Base-by-base conservation (phyloP, 2,797 vertebrate genomes). In the Tokudaia muenninki region DNA sequence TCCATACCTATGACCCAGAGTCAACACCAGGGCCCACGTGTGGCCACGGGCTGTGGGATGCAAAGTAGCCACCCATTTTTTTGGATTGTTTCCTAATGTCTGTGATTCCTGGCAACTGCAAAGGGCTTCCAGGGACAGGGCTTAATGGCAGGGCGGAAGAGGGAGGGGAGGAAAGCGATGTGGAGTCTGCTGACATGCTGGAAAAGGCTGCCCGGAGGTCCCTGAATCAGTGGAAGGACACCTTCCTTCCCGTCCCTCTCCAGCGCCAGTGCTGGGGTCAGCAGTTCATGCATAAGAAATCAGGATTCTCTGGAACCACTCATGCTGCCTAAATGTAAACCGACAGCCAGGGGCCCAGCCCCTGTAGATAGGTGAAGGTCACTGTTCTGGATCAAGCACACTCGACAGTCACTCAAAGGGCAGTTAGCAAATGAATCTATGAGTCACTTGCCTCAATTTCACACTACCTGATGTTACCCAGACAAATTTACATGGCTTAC, bases 211-310 rank as follows among this genome's bases (percentile, higher is more conserved):
- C 81, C 22, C 65, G 1, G 81, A 52, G 81, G 91, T 90, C 79
- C 79, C 79, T 47, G 67, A 61, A 74, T 92, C 87, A 55, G 65
- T 21, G 87, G 52, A 21, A 91, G 52, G 81, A 52, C 93, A 44
- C 47, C n/a, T 97, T n/a, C 94, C 81, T 96, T 97, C 95, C 91
- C 0, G 4, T 26, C 65, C 95, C 80, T 72, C 0, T 0, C 92
- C 94, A 91, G 86, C 55, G 63, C 63, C 57, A 57, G 84, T 14
- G 90, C 59, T 1, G 24, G 97, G 89, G 84, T 97, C 92, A 94
- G 87, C 24, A 65, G 67, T 97, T 94, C 97, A 98, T 88, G 96
- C 97, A 92, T 81, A 98, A 98, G 97, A 97, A 96, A 97, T 95
- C 81, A 75, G 92, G 87, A 96, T 96, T 97, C 93, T 97, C 70